Base-by-base conservation (phyloP, 2,113 vertebrate species). In the Rhynchopsitta pachyrhyncha region DNA sequence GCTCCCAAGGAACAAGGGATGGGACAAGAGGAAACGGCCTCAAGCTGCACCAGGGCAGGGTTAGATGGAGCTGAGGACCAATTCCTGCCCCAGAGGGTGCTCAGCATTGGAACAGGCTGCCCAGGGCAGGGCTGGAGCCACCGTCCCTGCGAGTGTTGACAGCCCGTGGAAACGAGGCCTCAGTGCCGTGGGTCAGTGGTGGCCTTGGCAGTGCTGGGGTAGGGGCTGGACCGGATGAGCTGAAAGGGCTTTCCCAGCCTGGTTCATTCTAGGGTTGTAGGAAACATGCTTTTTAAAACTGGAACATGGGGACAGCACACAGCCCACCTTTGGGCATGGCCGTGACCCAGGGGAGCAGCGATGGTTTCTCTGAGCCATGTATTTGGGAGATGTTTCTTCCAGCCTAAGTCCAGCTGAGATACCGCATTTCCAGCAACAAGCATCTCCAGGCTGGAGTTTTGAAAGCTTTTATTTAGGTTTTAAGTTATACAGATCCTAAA, bases 401-500 rank as follows among this genome's bases (percentile, higher is more conserved):
- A 55, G 29, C 29, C 53, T 9, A 11, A 81, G 85, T 14, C 20
- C 84, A 29, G 8, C 95, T 96, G 90, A 92, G 93, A 87, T 95
- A 87, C 88, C 50, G 17, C 7, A 1, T n/a, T 82, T 94, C 64
- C 92, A 97, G 79, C 47, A 96, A 66, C 22, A 79, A 94, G 52
- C 7, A 76, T 88, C 88, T 96, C 82, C 19, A 22, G 28, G 27
- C 59, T 52, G 75, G 57, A 42, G 52, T 93, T 92, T 28, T 57
- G 18, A 57, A 87, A 59, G 46, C 2, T 1, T 63, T 94, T 67
- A 60, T 66, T 42, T n/a, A 74, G 49, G 18, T 47, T 90, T 96
- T 33, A 82, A 94, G 35, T 97, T 92, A 33, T 95, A 67, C 84
- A 76, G 88, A 96, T 70, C 57, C 62, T 92, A 94, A 93, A 97